These are phyloP conservation scores for Eulimnadia texana DNA, from an alignment of 1,140 invertebrate species.

Conservation along the genomic window DNA sequence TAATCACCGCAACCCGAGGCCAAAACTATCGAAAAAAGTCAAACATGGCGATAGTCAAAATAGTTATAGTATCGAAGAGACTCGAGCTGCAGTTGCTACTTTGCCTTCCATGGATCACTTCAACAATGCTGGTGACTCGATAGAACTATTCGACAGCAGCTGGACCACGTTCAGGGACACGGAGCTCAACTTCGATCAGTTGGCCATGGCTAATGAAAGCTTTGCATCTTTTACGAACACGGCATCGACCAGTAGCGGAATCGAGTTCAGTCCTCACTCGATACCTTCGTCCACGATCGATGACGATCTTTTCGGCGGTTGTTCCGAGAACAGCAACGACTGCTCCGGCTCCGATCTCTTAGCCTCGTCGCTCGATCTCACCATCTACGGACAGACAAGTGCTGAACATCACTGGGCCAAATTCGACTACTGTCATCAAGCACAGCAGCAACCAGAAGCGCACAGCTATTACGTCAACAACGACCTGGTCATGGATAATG, in stretches of 20 bases:
- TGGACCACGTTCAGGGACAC: constrained; percentile 1
- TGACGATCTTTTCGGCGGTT: constrained; percentile 15
- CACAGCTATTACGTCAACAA: neutral
- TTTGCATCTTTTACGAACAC: constrained; percentile 1
- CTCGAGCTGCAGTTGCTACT: neutral
- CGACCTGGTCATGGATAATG: neutral
- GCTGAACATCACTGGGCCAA: neutral
- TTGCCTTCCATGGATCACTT: constrained; percentile 6
- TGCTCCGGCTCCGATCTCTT: constrained; percentile 8
- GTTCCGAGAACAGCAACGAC: constrained; percentile 11
- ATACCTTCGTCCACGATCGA: constrained; percentile 13
- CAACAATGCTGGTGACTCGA: neutral
- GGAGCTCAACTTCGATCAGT: constrained; percentile 11
- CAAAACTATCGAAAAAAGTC: neutral
- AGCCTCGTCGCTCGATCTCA: constrained; percentile 11
- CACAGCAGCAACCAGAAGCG: neutral
- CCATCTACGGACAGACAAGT: constrained; percentile 14
- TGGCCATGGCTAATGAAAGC: neutral
- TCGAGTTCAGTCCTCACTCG: constrained; percentile 12
- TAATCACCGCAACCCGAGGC: neutral
- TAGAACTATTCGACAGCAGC: constrained; percentile 10
- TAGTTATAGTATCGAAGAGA: neutral
- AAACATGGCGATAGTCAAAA: neutral
- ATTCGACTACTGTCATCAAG: neutral
- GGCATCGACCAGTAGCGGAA: neutral